Evolutionary conservation across 1,140 invertebrate genomes (phyloP).

Genomic region (Atta texana): DNA sequence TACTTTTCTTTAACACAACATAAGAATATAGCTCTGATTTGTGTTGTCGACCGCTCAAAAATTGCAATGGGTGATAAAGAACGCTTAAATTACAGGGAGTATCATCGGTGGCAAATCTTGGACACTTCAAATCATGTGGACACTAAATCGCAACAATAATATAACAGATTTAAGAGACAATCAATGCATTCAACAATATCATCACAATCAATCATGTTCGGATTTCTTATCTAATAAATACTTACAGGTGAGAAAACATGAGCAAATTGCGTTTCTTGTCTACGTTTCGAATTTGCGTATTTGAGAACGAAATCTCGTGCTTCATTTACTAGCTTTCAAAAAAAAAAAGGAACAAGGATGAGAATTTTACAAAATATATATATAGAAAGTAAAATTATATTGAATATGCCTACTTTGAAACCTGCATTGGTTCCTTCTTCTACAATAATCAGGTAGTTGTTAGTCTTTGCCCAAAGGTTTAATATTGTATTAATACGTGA

Average conservation of each 20-base stretch:
- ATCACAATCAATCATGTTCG: no score
- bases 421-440: constrained; percentile 94
- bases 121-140: constrained; percentile 92
- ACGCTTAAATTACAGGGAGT: constrained; percentile 93
- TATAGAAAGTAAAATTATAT: not conserved
- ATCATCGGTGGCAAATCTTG: constrained; percentile 87
- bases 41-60: constrained; percentile 82
- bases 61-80: constrained; percentile 87
- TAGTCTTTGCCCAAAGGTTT: constrained; percentile 95
- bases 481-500: constrained; percentile 90
- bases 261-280: constrained; percentile 77
- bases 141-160: constrained; percentile 87
- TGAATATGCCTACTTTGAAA: constrained; percentile 87
- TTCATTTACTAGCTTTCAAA: constrained; percentile 89
- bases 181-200: not conserved
- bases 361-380: constrained; percentile 36
- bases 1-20: constrained; percentile 93
- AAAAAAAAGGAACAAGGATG: constrained; percentile 41
- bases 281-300: constrained; percentile 68
- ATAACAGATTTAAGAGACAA: not conserved
- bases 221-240: constrained; percentile 64
- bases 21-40: constrained; percentile 90
- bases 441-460: constrained; percentile 93
- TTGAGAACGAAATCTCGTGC: constrained; percentile 91
- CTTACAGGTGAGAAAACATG: constrained; percentile 92